Evolutionary conservation across 2,888 invertebrate species (phyloP).

Genomic region (Tryphoninae sp.): DNA sequence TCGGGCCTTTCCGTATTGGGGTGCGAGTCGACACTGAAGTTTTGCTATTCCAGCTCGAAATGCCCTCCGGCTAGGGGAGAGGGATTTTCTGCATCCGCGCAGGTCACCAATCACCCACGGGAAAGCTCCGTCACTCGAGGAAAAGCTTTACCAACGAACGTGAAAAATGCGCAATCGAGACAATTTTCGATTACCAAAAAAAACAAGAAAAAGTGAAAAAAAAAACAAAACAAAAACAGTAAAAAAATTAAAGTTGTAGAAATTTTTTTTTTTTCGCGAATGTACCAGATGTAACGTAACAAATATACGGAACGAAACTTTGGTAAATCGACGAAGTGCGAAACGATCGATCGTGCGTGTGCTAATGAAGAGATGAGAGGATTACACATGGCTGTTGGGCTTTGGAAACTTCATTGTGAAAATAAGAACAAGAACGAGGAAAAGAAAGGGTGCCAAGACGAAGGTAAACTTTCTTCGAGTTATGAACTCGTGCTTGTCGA

Average conservation of each 20-base stretch:
- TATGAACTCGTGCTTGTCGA: no score
- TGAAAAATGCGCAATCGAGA: neutral
- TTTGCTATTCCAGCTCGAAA: constrained; percentile 54
- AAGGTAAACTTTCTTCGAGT: no score
- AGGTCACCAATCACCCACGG: constrained; percentile 56
- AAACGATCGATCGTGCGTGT: no score
- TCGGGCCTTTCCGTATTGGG: constrained; percentile 65
- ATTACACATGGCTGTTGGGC: no score
- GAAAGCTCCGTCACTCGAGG: constrained; percentile 3
- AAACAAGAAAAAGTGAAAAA: neutral
- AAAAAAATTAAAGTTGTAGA: neutral
- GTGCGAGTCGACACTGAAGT: constrained; percentile 68
- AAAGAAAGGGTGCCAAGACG: no score
- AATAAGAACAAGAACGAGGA: no score
- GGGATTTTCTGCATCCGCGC: constrained; percentile 60
- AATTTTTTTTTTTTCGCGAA: neutral
- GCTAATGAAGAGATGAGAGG: no score
- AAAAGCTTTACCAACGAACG: constrained; percentile 8
- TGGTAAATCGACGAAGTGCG: no score
- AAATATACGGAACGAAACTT: no score
- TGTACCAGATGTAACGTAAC: no score
- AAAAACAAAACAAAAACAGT: neutral
- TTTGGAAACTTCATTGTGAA: no score
- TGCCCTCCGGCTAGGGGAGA: constrained; percentile 35
- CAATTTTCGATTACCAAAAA: neutral